These are phyloP conservation scores for Calycopis cecrops DNA, from an alignment of 1,140 invertebrate species.

Conservation along the genomic window DNA sequence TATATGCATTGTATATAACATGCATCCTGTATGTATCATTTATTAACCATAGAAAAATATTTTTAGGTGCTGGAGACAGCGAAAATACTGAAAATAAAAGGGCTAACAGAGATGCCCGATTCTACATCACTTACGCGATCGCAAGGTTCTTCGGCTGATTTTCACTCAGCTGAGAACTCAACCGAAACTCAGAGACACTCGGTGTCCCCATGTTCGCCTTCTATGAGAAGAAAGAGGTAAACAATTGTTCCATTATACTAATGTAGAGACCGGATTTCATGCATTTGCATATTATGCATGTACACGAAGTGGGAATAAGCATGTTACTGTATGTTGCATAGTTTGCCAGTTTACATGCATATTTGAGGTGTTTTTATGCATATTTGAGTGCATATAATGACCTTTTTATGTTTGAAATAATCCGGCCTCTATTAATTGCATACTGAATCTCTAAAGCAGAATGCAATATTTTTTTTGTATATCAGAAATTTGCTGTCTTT, in stretches of 20 bases:
- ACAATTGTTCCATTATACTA: not conserved
- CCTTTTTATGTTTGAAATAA: too few species aligned
- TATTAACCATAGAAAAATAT: not conserved
- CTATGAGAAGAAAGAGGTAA: constrained; percentile 40
- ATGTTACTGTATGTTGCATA: too few species aligned
- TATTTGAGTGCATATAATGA: too few species aligned
- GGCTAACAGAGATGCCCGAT: constrained; percentile 88
- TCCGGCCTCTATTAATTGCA: too few species aligned
- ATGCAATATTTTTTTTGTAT: not conserved
- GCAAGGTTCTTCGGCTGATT: constrained; percentile 74
- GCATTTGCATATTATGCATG: too few species aligned
- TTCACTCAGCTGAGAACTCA: constrained; percentile 69
- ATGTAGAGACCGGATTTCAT: too few species aligned
- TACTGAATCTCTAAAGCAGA: too few species aligned
- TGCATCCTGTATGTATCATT: too few species aligned
- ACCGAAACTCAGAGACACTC: constrained; percentile 67
- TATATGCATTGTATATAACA: too few species aligned
- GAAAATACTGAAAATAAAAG: constrained; percentile 90
- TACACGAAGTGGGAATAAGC: too few species aligned
- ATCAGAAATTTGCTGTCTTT: not conserved
- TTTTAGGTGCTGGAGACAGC: constrained; percentile 86
- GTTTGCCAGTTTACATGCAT: too few species aligned
- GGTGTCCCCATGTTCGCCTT: constrained; percentile 58
- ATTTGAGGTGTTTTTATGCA: too few species aligned
- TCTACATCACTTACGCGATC: constrained; percentile 81